phyloP scores from a whole-genome alignment of 2,113 vertebrate species.

The Hippopotamus amphibius region DNA sequence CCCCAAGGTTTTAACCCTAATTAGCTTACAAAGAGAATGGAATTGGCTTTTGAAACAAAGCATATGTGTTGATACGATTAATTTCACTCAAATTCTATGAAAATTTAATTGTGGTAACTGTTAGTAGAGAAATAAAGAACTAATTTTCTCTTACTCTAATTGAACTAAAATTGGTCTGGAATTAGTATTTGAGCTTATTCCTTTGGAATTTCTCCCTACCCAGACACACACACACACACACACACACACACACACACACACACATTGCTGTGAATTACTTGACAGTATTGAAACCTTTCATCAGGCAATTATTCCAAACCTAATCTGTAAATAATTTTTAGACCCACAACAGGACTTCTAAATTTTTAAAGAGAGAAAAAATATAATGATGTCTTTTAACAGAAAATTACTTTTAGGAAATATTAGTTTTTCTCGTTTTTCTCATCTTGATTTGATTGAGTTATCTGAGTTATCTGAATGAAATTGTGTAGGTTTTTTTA shows the following conservation, averaged over 20 bases:
- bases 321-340: not conserved
- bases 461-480: not conserved
- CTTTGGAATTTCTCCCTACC: not conserved
- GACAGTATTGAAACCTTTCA: not conserved
- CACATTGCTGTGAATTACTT: not conserved
- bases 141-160: not conserved
- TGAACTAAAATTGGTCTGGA: not conserved
- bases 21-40: not conserved
- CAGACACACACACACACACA: not conserved
- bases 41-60: slow-evolving; percentile 31
- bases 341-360: not conserved
- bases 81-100: not conserved
- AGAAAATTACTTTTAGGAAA: not conserved
- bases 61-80: not conserved
- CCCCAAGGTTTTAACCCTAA: not conserved
- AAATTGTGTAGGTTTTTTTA: not conserved
- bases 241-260: not conserved
- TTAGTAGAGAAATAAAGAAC: slow-evolving; percentile 15
- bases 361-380: not conserved
- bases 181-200: not conserved
- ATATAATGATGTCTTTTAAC: not conserved
- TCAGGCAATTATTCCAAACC: not conserved
- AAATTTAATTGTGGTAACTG: not conserved
- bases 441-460: not conserved
- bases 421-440: not conserved